Base-by-base conservation (phyloP, 2,113 vertebrate genomes). In the Hiodon tergisus region DNA sequence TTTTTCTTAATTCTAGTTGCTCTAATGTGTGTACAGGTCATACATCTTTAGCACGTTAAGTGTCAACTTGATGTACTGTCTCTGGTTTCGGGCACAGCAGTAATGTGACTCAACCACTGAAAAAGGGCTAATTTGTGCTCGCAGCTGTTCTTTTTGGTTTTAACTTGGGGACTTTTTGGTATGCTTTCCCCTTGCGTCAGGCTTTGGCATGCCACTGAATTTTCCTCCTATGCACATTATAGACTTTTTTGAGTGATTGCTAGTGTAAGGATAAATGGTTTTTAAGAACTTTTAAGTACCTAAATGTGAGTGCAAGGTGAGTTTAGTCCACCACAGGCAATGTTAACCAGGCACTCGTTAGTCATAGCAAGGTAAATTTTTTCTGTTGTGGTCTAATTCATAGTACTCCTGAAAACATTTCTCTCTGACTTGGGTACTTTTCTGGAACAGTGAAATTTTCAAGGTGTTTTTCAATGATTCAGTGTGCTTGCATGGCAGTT, bases 51-150 rank as follows among this genome's bases (percentile, higher is more conserved):
- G 4, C 63, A 66, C 63, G 46, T 66, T 66, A 10, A 66, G 63
- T 9, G 63, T 66, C 5, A 31, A 16, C 31, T 66, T 31, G 2
- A 31, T n/a, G 17, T 66, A 66, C 63, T 66, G 63, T 31, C 17
- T 66, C 17, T 66, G 4, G 3, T n/a, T 66, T 3, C 63, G 3
- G 31, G 63, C 63, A 17, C 63, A 5, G 10, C 63, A 66, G 63
- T 66, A 66, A 66, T 66, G 63, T n/a, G 63, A 66, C 48, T 68
- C 67, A 68, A 68, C 67, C 2, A 68, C 67, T 11, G 67, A 48
- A 14, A 68, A 50, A 51, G 31, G 3, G 3, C 67, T 68, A 0
- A 66, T 66, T n/a, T 66, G 17, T 31, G n/a, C 63, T 31, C 17
- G n/a, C 4, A 66, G 16, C 48, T 51, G 67, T 13, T 16, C 67